Evolutionary conservation across 2,113 vertebrate genomes (phyloP), one percentile per base, ranked within the genome.

Genomic region (Tringa solitaria): DNA sequence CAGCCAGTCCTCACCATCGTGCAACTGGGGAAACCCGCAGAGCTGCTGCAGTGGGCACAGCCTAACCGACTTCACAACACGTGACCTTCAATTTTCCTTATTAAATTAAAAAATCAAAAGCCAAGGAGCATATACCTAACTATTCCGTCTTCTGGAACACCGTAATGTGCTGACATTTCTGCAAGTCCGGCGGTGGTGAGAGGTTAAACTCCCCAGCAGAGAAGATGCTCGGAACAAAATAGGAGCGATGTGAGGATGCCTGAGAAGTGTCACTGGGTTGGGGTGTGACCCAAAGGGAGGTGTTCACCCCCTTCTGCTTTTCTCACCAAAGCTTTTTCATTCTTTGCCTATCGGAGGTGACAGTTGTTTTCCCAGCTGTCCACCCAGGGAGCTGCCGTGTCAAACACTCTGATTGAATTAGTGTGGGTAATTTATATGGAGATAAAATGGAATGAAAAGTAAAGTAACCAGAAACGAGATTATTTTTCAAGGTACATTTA

Each of bases 391-490:
- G 19, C 5, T 2, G 37, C 2, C 0, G 21, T 63, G 57, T 53
- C 82, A 50, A 69, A 64, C 14, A 23, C 69, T 12, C 57, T 76
- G 93, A 91, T 94, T 70, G 76, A 90, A 84, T 95, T 91, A 79
- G 60, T 35, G 69, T 2, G 64, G 89, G 53, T 78, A 82, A 96
- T 93, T 75, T 88, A 41, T 67, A 10, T 5, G 45, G 74, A 83
- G 90, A 72, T 32, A 80, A 60, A 74, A 92, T 6, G 59, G 72
- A 88, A 94, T 90, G 90, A 95, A 94, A 96, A 95, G 91, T 41
- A 65, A 89, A 94, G 92, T 12, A 53, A 80, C 57, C 93, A 90
- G 95, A 73, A 96, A 97, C 57, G 17, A 72, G 79, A 96, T 96
- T 90, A 96, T 93, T 90, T 90, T 23, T 73, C 93, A 65, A 88